Evolutionary conservation across 2,797 vertebrate genomes (phyloP).

Genomic region (Meriones psammophilus): DNA sequence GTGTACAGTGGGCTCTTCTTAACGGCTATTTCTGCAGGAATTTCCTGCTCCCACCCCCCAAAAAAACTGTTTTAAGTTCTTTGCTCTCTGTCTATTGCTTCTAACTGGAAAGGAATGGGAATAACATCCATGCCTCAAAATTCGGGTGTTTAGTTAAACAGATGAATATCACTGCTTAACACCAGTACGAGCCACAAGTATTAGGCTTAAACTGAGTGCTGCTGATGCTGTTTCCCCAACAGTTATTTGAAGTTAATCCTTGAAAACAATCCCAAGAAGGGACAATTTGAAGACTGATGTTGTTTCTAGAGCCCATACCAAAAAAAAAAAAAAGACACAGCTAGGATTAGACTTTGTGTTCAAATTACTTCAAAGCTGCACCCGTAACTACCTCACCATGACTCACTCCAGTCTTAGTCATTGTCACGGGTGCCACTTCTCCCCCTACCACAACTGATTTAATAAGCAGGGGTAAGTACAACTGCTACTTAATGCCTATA

Average conservation of each 20-base stretch:
- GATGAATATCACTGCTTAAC: background rate
- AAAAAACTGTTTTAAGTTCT: background rate
- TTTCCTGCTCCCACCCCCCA: background rate
- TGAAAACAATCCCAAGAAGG: slow-evolving; percentile 10
- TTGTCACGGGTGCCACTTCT: background rate
- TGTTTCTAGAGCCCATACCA: background rate
- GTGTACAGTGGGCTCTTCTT: background rate
- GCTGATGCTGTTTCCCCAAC: background rate
- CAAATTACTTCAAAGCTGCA: background rate
- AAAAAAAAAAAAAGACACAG: background rate
- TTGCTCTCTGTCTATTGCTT: background rate
- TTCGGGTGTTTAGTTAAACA: background rate
- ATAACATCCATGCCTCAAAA: background rate
- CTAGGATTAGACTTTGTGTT: background rate
- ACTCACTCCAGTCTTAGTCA: background rate
- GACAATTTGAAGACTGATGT: background rate
- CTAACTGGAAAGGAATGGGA: background rate
- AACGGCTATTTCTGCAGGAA: background rate
- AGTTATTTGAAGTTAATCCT: slow-evolving; percentile 6
- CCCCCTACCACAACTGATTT: background rate
- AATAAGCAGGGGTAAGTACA: slow-evolving; percentile 3
- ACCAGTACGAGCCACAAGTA: background rate
- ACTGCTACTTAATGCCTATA: background rate
- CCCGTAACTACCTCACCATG: background rate
- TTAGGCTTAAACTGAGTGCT: background rate